A percentile compares a stretch with the other conserved stretches of the same genome.
Conservation (phyloP, 2,888 invertebrate genomes). For the Protodeltote pygarga region DNA sequence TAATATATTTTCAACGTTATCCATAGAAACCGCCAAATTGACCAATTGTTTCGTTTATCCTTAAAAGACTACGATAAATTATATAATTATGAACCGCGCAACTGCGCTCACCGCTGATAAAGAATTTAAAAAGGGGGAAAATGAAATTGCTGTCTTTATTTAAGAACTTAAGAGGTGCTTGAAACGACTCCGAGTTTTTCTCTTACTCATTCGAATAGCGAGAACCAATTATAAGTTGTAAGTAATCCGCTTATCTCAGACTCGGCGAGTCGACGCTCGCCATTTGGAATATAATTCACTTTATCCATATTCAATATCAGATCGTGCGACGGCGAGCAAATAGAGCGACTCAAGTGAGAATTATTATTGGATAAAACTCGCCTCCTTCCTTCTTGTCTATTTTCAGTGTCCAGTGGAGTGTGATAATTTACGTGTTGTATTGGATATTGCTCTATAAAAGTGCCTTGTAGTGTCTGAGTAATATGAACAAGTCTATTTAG, state of each 20-base stretch:
- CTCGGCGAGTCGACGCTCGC: slow-evolving; percentile 77
- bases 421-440: slow-evolving; percentile 78
- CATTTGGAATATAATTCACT: slow-evolving; percentile 83
- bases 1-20: no score
- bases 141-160: slow-evolving; percentile 66
- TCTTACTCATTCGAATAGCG: slow-evolving; percentile 75
- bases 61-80: slow-evolving; percentile 34
- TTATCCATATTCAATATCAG: slow-evolving; percentile 86
- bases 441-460: slow-evolving; percentile 67
- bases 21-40: slow-evolving; percentile 2
- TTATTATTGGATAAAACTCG: slow-evolving; percentile 84
- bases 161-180: slow-evolving; percentile 64
- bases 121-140: slow-evolving; percentile 39
- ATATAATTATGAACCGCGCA: slow-evolving; percentile 28
- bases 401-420: slow-evolving; percentile 75
- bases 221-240: slow-evolving; percentile 85
- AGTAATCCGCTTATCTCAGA: slow-evolving; percentile 82
- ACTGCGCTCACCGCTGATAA: slow-evolving; percentile 37
- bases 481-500: slow-evolving; percentile 24
- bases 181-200: slow-evolving; percentile 71
- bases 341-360: slow-evolving; percentile 84
- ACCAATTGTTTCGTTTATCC: slow-evolving; percentile 30
- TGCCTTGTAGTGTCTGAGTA: slow-evolving; percentile 51
- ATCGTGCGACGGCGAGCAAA: slow-evolving; percentile 83
- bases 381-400: slow-evolving; percentile 78